These are phyloP conservation scores for Leucosticte australis DNA, from an alignment of 2,113 vertebrate genomes.

Conservation along the genomic window DNA sequence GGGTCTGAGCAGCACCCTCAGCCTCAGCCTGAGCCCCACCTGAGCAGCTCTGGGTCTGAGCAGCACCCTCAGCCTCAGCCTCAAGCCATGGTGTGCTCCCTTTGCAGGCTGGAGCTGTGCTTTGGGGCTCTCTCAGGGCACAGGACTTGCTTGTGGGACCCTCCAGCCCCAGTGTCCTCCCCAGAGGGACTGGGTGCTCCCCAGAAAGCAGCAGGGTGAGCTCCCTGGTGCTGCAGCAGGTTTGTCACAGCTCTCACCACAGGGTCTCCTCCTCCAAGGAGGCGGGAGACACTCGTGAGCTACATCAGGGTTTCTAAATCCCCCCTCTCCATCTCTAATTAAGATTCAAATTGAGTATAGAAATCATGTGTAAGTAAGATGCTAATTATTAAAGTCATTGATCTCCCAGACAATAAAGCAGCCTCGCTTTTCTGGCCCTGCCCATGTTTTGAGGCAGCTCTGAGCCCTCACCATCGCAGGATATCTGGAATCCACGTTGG, in stretches of 20 bases:
- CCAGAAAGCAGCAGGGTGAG: neutral
- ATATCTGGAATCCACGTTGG: neutral
- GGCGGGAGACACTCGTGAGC: neutral
- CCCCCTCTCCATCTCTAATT: conserved; percentile 41
- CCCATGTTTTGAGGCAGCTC: neutral
- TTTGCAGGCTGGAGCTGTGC: neutral
- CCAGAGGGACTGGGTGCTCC: fast-evolving
- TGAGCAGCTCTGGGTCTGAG: neutral
- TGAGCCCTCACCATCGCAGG: fast-evolving
- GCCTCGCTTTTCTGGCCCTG: neutral
- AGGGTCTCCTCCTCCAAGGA: neutral
- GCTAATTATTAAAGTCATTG: conserved; percentile 65
- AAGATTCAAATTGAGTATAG: conserved; percentile 53
- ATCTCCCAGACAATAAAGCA: conserved; percentile 56
- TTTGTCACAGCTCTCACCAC: neutral
- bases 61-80: neutral
- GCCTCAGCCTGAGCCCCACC: neutral
- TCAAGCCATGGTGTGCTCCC: fast-evolving
- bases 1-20: neutral
- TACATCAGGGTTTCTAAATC: neutral
- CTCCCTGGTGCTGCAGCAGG: neutral
- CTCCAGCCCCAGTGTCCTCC: fast-evolving
- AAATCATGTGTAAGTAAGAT: conserved; percentile 63
- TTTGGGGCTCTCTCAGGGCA: neutral
- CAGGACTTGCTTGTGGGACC: neutral